Evolutionary conservation across 2,888 invertebrate genomes (phyloP).

Genomic region (Linnaemya vulpina): DNA sequence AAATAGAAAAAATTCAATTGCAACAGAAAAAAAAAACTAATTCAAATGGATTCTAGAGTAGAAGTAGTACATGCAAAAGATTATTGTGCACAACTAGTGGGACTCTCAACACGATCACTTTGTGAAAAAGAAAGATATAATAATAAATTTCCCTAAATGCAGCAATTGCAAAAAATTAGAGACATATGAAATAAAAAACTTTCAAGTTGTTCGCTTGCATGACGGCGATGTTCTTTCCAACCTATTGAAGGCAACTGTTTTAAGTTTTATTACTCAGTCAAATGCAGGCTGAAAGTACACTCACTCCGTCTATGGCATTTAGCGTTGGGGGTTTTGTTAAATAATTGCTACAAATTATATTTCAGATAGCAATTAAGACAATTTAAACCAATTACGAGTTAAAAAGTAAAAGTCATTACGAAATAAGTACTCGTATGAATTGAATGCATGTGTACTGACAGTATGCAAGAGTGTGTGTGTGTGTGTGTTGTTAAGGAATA

Average conservation of each 20-base stretch:
- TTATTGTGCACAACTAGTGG: conserved; percentile 17
- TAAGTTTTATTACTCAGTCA: conserved; percentile 27
- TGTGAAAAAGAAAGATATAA: not conserved
- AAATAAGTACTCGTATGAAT: not conserved
- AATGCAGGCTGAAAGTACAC: not conserved
- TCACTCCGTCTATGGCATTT: not conserved
- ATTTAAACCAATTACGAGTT: conserved; percentile 51
- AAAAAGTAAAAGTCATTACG: conserved; percentile 26
- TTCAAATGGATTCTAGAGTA: not conserved
- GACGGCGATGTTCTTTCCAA: not conserved
- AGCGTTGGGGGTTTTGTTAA: not conserved
- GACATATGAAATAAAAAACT: conserved; percentile 19
- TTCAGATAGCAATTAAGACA: conserved; percentile 43
- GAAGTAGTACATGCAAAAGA: not conserved
- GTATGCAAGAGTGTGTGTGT: not conserved
- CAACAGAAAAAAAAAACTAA: not conserved
- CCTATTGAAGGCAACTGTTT: conserved; percentile 35
- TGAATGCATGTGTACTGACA: not conserved
- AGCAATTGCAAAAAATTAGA: not conserved
- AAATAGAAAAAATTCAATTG: not conserved
- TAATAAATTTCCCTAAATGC: not conserved
- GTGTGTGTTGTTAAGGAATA: not conserved
- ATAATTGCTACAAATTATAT: conserved; percentile 43
- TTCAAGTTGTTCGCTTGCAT: conserved; percentile 27
- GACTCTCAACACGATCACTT: conserved; percentile 26